Conservation (phyloP, 2,888 invertebrate genomes). For the Tiliacea citrago region DNA sequence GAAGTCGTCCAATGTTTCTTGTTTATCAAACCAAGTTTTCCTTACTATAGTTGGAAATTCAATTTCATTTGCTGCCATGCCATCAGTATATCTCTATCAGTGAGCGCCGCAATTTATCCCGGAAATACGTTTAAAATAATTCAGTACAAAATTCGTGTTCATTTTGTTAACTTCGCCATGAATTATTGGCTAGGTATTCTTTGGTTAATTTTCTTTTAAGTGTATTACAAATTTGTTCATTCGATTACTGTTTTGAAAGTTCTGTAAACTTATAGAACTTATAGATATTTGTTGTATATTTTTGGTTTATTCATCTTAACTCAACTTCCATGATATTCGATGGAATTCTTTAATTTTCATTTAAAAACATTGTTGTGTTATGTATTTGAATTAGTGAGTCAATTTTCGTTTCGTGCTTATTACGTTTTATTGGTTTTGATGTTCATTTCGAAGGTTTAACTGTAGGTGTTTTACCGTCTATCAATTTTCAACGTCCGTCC, state of each 20-base stretch:
- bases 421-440: background rate
- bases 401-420: background rate
- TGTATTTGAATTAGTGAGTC: background rate
- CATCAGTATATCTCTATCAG: constrained; percentile 4
- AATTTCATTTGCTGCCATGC: constrained; percentile 36
- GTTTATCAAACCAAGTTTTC: constrained; percentile 56
- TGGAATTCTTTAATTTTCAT: background rate
- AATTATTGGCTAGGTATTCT: constrained; percentile 12
- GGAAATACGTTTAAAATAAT: constrained; percentile 1
- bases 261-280: no score
- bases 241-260: background rate
- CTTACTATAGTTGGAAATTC: constrained; percentile 14
- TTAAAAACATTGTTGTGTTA: background rate
- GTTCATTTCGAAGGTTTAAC: background rate
- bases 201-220: background rate
- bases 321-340: background rate
- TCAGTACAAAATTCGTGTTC: background rate
- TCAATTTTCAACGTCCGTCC: background rate
- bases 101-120: background rate
- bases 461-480: background rate
- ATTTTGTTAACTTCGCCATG: background rate
- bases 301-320: background rate
- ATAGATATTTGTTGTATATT: background rate
- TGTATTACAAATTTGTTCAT: background rate
- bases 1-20: constrained; percentile 48